phyloP scores from a whole-genome alignment of 1,140 invertebrate genomes.

The Drosophila subobscura region DNA sequence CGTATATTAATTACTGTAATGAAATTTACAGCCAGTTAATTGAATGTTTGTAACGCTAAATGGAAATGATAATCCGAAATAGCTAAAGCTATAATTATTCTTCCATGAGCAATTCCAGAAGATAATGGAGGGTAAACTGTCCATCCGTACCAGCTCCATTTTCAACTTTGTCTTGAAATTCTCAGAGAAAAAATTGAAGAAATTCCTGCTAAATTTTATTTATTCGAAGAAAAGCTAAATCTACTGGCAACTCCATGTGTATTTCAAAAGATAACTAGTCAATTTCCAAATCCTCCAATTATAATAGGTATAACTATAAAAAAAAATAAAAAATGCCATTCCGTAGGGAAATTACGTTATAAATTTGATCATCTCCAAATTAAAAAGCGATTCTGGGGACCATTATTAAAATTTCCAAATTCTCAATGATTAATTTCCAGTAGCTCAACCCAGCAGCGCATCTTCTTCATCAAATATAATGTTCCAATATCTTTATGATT shows the following conservation, averaged over 20 bases:
- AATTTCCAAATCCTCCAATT: constrained; percentile 92
- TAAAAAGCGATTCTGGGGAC: no score
- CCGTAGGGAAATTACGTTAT: constrained; percentile 90
- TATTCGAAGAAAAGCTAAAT: constrained; percentile 91
- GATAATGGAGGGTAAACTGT: constrained; percentile 89
- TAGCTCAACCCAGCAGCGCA: no score
- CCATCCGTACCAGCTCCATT: constrained; percentile 88
- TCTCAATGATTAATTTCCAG: no score
- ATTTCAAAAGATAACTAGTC: constrained; percentile 89
- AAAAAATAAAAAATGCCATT: constrained; percentile 92
- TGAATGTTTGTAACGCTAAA: constrained; percentile 87
- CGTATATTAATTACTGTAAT: constrained; percentile 87
- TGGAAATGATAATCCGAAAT: constrained; percentile 89
- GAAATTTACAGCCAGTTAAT: constrained; percentile 88
- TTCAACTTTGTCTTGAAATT: constrained; percentile 85
- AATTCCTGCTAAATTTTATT: constrained; percentile 93
- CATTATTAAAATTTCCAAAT: no score
- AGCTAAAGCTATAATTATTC: constrained; percentile 87
- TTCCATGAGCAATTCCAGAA: constrained; percentile 84
- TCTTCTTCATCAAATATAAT: no score
- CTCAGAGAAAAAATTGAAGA: constrained; percentile 87
- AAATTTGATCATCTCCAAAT: constrained; percentile 89
- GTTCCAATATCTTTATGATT: constrained; percentile 92
- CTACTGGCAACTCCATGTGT: constrained; percentile 88
- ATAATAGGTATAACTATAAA: constrained; percentile 90